These are phyloP conservation scores for Lates japonicus DNA, from an alignment of 2,797 vertebrate genomes.

Conservation along the genomic window DNA sequence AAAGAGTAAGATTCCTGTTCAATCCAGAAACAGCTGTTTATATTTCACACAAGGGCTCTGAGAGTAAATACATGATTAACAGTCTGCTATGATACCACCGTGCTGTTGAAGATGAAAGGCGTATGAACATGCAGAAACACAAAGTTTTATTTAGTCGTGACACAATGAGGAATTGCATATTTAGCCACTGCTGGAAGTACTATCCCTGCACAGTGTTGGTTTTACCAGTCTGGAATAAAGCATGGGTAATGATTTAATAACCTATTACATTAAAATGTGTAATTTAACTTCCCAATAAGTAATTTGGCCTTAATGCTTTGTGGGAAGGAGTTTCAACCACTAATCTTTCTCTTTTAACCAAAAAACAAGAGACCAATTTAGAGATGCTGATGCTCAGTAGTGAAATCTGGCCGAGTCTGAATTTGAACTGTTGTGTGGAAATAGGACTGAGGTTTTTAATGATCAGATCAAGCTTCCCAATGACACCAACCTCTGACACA, in stretches of 20 bases:
- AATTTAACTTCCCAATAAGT: slow-evolving; percentile 1
- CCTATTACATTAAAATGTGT: neutral
- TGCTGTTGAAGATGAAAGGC: neutral
- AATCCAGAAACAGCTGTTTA: too few relatives aligned
- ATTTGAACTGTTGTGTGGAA: neutral
- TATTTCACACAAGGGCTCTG: slow-evolving; percentile 5
- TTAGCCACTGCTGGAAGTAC: slow-evolving; percentile 4
- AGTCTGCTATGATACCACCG: neutral
- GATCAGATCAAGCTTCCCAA: too few relatives aligned
- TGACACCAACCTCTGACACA: too few relatives aligned
- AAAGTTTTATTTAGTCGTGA: slow-evolving; percentile 10
- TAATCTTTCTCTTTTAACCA: neutral
- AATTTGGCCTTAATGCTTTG: slow-evolving; percentile 1
- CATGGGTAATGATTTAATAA: slow-evolving; percentile 22
- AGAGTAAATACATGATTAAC: slow-evolving; percentile 32
- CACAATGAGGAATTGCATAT: slow-evolving; percentile 24
- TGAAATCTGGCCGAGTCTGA: neutral
- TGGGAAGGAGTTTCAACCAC: neutral
- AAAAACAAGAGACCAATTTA: neutral
- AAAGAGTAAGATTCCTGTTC: too few relatives aligned
- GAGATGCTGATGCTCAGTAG: neutral
- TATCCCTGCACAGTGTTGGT: neutral
- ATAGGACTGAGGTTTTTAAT: too few relatives aligned
- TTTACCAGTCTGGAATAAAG: slow-evolving; percentile 8
- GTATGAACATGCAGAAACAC: slow-evolving; percentile 20